Evolutionary conservation across 2,888 invertebrate genomes (phyloP).

Genomic region (Phortica okadai): DNA sequence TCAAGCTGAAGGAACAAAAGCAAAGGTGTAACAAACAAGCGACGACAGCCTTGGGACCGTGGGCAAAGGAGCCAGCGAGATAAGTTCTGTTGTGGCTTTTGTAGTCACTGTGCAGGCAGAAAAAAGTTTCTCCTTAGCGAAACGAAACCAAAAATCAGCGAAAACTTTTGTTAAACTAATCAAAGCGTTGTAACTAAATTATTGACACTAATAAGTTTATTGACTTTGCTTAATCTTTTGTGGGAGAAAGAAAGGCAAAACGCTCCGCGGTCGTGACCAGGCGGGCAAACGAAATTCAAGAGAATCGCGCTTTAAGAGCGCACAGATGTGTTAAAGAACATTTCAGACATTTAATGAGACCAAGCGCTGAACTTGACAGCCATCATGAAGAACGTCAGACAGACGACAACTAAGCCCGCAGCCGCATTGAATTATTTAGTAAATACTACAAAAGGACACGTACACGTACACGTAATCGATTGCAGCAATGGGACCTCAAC

Average conservation of each 20-base stretch:
- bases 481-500: conserved; percentile 56
- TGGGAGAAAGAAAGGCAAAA: not conserved
- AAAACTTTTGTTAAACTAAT: conserved; percentile 1
- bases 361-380: no score
- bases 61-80: no score
- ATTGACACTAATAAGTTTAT: conserved; percentile 27
- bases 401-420: conserved; percentile 6
- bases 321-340: no score
- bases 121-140: not conserved
- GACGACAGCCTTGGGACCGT: no score
- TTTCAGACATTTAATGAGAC: not conserved
- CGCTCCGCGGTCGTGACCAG: no score
- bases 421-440: conserved; percentile 40
- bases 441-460: conserved; percentile 26
- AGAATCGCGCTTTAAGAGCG: not conserved
- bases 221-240: conserved; percentile 29
- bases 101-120: not conserved
- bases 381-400: not conserved
- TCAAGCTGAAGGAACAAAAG: conserved; percentile 6
- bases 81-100: no score
- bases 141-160: not conserved
- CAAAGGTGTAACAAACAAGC: not conserved
- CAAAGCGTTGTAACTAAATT: not conserved
- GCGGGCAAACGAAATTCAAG: not conserved
- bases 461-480: conserved; percentile 60